Conservation (phyloP, 2,113 vertebrate species). For the Natator depressus region DNA sequence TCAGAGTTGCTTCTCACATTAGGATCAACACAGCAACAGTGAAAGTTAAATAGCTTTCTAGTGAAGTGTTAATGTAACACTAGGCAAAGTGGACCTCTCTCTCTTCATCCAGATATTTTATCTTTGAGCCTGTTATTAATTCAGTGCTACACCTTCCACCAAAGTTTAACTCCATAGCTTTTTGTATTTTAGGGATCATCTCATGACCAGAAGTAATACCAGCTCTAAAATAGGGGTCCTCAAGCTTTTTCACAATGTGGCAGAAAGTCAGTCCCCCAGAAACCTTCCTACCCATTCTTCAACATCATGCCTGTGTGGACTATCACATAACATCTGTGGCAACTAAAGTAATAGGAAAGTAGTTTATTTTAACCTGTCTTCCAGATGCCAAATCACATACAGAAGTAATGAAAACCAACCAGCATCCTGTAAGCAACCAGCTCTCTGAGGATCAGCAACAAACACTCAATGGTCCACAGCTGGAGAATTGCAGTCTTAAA, state of each 20-base stretch:
- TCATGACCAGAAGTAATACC: not conserved
- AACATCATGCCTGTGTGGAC: no score
- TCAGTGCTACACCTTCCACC: not conserved
- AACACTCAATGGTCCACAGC: not conserved
- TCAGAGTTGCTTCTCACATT: not conserved
- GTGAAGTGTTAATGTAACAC: not conserved
- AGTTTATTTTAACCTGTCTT: slow-evolving; percentile 24
- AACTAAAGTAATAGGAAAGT: slow-evolving; percentile 32
- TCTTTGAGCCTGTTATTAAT: not conserved
- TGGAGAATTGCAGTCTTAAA: not conserved
- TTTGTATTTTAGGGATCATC: not conserved
- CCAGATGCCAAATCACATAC: not conserved
- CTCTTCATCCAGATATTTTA: not conserved
- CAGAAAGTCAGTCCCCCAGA: not conserved
- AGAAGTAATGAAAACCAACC: slow-evolving; percentile 38
- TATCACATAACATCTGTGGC: not conserved
- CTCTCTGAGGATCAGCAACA: no score
- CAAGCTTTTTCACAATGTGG: not conserved
- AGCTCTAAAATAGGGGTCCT: not conserved
- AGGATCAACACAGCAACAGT: not conserved
- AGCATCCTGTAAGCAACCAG: not conserved
- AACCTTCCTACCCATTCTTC: not conserved
- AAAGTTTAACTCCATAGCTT: not conserved
- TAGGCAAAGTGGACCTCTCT: not conserved
- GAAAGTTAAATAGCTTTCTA: not conserved